Evolutionary conservation across 2,113 vertebrate species (phyloP), one percentile per base, ranked within the genome.

Genomic region (Patagioenas fasciata): DNA sequence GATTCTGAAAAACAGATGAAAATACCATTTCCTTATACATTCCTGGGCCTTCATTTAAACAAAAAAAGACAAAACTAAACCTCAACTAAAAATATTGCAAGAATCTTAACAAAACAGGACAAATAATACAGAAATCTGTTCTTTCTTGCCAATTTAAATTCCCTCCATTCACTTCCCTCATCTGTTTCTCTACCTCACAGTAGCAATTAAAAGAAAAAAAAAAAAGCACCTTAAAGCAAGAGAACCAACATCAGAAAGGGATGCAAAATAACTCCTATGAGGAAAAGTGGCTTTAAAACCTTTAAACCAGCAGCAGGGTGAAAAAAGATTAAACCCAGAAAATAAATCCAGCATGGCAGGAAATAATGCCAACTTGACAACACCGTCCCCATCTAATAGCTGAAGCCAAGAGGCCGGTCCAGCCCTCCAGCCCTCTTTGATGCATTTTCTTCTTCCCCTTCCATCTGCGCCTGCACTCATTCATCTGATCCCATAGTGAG

Each of bases 1-100:
- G 82, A 88, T 95, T 83, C 65, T 72, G 72, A 91, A 69, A 72
- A 86, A 58, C 72, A 94, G 85, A 96, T 66, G 71, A 96, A 93
- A 94, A 96, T 74, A 72, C 38, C 11, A 20, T 92, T 96, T 95
- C 89, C 77, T 92, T 79, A 79, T 10, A 82, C 34, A 72, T 85
- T 95, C 94, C 53, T 60, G 53, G 81, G 73, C 29, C 80, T 91
- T 91, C 91, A 73, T 19, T 54, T 88, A 83, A 83, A 88, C 40
- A 40, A 65, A 81, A 81, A 67, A 86, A 91, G 80, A 60, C 51
- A 86, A 86, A 93, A 74, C 42, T 82, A 58, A 38, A 91, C 84
- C 86, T 79, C 84, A 1, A 31, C 77, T 71, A 65, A 81, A 93
- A 91, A 81, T 84, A 67, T 26, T 13, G 69, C 38, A 56, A 1